Percentiles rank a stretch among this genome's conserved stretches.
phyloP scores from a whole-genome alignment of 2,113 vertebrate species.

The Vulpes lagopus region DNA sequence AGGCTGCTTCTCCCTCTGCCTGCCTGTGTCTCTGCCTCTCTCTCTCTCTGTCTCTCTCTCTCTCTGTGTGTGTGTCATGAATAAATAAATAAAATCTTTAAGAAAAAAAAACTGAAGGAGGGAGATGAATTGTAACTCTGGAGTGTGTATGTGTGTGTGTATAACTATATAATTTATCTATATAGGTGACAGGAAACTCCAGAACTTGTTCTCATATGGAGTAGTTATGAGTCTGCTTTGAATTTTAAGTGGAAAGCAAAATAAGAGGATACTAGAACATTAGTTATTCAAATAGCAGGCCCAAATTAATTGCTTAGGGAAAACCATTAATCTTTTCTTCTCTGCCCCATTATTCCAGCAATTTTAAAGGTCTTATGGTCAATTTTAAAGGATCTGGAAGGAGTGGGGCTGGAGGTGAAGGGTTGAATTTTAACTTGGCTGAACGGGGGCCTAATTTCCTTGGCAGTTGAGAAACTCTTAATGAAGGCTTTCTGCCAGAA shows the following conservation, averaged over 20 bases:
- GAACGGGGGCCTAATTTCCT: constrained; percentile 42
- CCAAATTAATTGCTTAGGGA: neutral
- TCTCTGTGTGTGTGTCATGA: neutral
- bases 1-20: too few relatives aligned
- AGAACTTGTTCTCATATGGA: constrained; percentile 28
- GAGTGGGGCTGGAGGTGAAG: too few relatives aligned
- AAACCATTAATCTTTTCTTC: neutral
- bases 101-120: too few relatives aligned
- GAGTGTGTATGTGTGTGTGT: neutral
- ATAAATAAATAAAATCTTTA: too few relatives aligned
- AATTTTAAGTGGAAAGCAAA: constrained; percentile 52
- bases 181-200: neutral
- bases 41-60: too few relatives aligned
- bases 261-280: neutral
- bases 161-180: neutral
- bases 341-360: neutral
- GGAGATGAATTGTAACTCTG: too few relatives aligned
- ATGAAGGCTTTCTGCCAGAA: neutral
- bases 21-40: too few relatives aligned
- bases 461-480: constrained; percentile 47
- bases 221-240: constrained; percentile 18
- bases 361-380: neutral
- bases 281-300: neutral
- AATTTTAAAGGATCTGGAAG: neutral
- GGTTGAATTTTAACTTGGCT: constrained; percentile 63